Conservation (phyloP, 1,140 invertebrate species). For the Apis cerana region DNA sequence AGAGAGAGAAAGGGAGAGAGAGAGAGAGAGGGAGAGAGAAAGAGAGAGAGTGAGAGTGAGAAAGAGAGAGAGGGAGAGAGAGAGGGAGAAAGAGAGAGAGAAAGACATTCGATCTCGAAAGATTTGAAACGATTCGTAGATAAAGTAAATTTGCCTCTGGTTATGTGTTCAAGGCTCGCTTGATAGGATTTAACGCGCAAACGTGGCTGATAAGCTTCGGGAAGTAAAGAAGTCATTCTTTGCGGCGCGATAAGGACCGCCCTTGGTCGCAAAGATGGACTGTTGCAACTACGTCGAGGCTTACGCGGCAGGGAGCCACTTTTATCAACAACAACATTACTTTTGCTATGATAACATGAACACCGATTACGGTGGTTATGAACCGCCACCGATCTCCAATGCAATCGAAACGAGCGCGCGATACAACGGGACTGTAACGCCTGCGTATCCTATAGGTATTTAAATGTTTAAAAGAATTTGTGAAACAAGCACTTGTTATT, state of each 20-base stretch:
- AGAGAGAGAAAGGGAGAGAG: background rate
- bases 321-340: conserved; percentile 76
- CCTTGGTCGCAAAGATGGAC: conserved; percentile 75
- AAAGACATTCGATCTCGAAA: background rate
- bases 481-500: background rate
- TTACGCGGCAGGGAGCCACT: conserved; percentile 77
- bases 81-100: background rate
- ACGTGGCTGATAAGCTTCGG: conserved; percentile 10
- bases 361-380: conserved; percentile 69
- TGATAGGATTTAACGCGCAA: conserved; percentile 17
- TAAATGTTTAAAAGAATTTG: conserved; percentile 12
- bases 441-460: conserved; percentile 58
- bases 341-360: conserved; percentile 77
- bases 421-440: conserved; percentile 69
- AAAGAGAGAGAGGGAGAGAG: background rate
- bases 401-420: conserved; percentile 73
- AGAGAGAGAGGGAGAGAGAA: background rate
- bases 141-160: background rate
- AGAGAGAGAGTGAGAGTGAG: background rate
- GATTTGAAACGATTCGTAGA: background rate
- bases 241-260: conserved; percentile 32
- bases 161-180: background rate
- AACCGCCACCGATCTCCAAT: conserved; percentile 68
- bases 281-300: conserved; percentile 82
- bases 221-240: background rate